Percentiles rank a stretch among this genome's conserved stretches.
Conservation (phyloP, 1,140 invertebrate genomes). For the Adoxophyes honmai region DNA sequence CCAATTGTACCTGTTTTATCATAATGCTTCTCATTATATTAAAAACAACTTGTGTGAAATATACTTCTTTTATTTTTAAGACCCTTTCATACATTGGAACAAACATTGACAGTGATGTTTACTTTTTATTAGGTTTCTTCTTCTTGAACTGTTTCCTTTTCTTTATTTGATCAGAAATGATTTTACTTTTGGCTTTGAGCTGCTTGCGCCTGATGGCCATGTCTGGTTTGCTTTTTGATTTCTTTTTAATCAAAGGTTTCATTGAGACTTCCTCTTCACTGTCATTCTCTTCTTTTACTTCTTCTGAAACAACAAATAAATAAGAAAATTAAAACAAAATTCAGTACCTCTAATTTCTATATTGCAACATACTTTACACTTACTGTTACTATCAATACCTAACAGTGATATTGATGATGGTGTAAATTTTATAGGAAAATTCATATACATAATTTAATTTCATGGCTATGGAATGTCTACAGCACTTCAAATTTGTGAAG, state of each 20-base stretch:
- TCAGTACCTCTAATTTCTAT: too few relatives aligned
- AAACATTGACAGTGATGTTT: constrained; percentile 7
- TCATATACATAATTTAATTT: too few relatives aligned
- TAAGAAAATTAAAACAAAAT: too few relatives aligned
- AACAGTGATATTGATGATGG: too few relatives aligned
- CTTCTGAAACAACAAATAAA: constrained; percentile 34
- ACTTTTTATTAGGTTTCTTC: constrained; percentile 53
- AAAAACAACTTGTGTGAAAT: constrained; percentile 28
- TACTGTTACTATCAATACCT: too few relatives aligned
- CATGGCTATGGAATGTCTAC: too few relatives aligned
- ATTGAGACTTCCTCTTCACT: constrained; percentile 26
- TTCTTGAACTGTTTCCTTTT: constrained; percentile 64
- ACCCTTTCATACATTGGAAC: constrained; percentile 6
- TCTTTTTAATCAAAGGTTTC: constrained; percentile 38
- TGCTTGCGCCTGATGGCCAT: constrained; percentile 71
- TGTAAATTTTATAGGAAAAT: too few relatives aligned
- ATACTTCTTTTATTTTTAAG: constrained; percentile 27
- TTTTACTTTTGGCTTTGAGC: constrained; percentile 66
- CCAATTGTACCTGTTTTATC: constrained; percentile 7
- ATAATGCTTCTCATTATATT: constrained; percentile 18
- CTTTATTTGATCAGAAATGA: constrained; percentile 66
- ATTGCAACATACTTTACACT: too few relatives aligned
- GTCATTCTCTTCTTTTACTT: constrained; percentile 41
- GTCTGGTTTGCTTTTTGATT: constrained; percentile 51
- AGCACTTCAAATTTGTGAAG: too few relatives aligned